Conservation (phyloP, 2,113 vertebrate species). For the Myotis yumanensis region DNA sequence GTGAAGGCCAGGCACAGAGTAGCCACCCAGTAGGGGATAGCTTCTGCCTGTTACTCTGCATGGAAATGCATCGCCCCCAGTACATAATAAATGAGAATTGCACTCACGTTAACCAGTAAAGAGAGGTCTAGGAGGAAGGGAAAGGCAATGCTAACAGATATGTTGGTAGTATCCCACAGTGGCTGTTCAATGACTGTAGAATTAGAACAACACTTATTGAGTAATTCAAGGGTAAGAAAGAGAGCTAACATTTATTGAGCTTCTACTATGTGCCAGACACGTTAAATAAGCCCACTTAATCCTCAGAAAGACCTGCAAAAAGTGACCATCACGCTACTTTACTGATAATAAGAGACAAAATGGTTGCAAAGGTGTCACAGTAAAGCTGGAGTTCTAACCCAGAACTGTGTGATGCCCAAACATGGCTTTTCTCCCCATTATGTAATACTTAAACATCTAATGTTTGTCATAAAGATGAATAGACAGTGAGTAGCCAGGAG, state of each 20-base stretch:
- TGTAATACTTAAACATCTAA: too few relatives aligned
- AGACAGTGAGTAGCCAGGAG: not conserved
- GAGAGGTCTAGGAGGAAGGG: not conserved
- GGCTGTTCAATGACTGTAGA: not conserved
- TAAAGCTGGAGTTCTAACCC: not conserved
- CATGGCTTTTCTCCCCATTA: not conserved
- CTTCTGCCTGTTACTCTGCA: not conserved
- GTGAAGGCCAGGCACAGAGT: not conserved
- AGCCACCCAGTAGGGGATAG: not conserved
- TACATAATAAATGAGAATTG: not conserved
- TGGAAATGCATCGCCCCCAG: not conserved
- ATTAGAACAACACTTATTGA: not conserved
- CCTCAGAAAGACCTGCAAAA: not conserved
- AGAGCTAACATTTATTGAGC: not conserved
- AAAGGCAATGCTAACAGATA: not conserved
- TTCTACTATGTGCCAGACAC: not conserved
- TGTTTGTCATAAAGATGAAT: not conserved
- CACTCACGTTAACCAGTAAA: not conserved
- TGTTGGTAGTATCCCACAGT: not conserved
- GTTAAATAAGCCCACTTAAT: not conserved
- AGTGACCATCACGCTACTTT: not conserved
- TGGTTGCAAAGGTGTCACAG: not conserved
- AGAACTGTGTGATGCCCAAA: not conserved
- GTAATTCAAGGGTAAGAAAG: not conserved
- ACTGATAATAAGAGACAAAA: not conserved